phyloP scores from a whole-genome alignment of 2,888 invertebrate species.

The Eristalis pertinax region DNA sequence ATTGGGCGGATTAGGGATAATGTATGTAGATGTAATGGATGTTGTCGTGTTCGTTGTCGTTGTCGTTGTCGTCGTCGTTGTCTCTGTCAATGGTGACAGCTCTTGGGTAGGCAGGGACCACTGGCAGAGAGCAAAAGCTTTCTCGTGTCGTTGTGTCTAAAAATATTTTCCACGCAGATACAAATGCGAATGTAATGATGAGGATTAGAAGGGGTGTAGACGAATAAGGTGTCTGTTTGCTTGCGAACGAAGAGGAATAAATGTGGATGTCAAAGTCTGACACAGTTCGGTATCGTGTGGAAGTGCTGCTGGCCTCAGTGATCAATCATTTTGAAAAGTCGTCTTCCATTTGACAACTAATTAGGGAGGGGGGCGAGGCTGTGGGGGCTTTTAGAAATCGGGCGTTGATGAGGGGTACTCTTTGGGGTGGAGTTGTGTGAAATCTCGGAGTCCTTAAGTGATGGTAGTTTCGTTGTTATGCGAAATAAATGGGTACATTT shows the following conservation, averaged over 20 bases:
- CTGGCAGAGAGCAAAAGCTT: background rate
- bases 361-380: background rate
- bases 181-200: conserved; percentile 34
- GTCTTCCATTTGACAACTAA: background rate
- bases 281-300: background rate
- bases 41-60: conserved; percentile 7
- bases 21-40: conserved; percentile 43
- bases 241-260: background rate
- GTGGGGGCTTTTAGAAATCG: background rate
- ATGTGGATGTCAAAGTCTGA: background rate
- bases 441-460: background rate
- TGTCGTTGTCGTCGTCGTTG: background rate
- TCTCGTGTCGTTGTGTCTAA: conserved; percentile 7
- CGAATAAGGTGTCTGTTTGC: background rate
- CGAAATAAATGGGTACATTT: too few species aligned
- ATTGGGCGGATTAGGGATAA: conserved; percentile 61
- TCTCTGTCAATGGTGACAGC: background rate
- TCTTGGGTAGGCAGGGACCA: background rate
- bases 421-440: background rate
- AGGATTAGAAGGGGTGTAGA: conserved; percentile 10
- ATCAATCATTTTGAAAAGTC: conserved; percentile 19
- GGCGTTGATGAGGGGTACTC: background rate
- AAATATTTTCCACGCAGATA: background rate
- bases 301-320: background rate
- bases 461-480: too few species aligned